phyloP scores from a whole-genome alignment of 2,888 invertebrate species.

The Scotopteryx bipunctaria region DNA sequence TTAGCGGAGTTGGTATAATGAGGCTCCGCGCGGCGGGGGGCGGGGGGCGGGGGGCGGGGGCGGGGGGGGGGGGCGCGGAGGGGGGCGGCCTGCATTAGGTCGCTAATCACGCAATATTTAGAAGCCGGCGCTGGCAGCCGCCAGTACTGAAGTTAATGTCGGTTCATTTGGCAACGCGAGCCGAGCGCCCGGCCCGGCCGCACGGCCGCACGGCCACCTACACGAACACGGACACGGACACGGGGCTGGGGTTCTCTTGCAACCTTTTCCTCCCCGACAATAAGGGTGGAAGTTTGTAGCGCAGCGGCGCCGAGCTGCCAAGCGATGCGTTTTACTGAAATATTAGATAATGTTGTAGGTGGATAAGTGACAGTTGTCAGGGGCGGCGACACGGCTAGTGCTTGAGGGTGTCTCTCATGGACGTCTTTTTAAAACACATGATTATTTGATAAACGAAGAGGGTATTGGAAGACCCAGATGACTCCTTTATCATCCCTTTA shows the following conservation, averaged over 20 bases:
- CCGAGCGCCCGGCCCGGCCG: slow-evolving; percentile 10
- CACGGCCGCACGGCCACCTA: too few species aligned
- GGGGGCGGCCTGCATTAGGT: slow-evolving; percentile 16
- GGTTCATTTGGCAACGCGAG: slow-evolving; percentile 52
- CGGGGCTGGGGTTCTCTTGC: not conserved
- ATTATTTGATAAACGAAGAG: too few species aligned
- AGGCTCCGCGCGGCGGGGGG: not conserved
- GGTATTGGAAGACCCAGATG: too few species aligned
- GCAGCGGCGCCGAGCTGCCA: slow-evolving; percentile 34
- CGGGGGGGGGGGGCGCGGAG: not conserved
- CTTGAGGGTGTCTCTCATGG: too few species aligned
- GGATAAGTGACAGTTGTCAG: too few species aligned
- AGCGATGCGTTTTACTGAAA: slow-evolving; percentile 44
- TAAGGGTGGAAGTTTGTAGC: slow-evolving; percentile 8
- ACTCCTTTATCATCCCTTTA: too few species aligned
- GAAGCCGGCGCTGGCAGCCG: slow-evolving; percentile 16
- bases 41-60: not conserved
- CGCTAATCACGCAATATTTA: slow-evolving; percentile 34
- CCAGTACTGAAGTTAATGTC: slow-evolving; percentile 49
- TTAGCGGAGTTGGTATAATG: not conserved
- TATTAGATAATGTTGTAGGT: slow-evolving; percentile 43
- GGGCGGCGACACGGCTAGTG: too few species aligned
- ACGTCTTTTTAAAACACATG: too few species aligned
- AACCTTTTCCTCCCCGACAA: slow-evolving; percentile 5
- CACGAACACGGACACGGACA: not conserved